Conservation (phyloP, 1,140 invertebrate genomes). For the Monochamus saltuarius region DNA sequence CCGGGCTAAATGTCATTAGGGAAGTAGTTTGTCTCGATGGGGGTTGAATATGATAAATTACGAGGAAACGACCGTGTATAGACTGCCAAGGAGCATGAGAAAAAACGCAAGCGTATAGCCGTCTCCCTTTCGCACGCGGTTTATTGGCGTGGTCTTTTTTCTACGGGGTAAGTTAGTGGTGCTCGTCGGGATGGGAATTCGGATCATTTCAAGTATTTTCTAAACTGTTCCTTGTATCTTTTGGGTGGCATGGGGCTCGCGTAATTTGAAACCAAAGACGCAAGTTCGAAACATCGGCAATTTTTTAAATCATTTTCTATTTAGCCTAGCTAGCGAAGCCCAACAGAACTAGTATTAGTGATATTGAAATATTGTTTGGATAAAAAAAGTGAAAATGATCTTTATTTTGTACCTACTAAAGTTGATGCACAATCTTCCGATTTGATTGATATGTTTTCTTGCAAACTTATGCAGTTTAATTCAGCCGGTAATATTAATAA, state of each 20-base stretch:
- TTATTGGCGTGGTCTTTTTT: background rate
- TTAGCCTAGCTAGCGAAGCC: no score
- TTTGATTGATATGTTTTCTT: no score
- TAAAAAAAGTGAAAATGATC: no score
- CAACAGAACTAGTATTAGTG: no score
- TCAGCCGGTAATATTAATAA: no score
- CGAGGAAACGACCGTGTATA: constrained; percentile 23
- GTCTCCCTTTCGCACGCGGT: background rate
- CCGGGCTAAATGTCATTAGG: constrained; percentile 22
- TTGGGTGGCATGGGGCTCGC: constrained; percentile 4
- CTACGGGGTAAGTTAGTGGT: constrained; percentile 1
- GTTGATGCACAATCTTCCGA: no score
- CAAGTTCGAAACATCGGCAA: no score
- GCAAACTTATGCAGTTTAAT: no score
- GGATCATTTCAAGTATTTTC: constrained; percentile 14
- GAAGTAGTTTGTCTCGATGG: constrained; percentile 27
- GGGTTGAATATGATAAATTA: constrained; percentile 25
- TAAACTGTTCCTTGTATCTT: constrained; percentile 1
- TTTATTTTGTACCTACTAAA: no score
- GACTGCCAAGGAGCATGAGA: constrained; percentile 2
- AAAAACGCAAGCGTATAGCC: background rate
- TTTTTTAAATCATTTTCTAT: no score
- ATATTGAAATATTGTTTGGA: no score
- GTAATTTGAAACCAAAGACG: no score
- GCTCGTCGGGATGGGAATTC: constrained; percentile 5